Evolutionary conservation across 1,140 invertebrate genomes (phyloP).

Genomic region (Anthonomus grandis): DNA sequence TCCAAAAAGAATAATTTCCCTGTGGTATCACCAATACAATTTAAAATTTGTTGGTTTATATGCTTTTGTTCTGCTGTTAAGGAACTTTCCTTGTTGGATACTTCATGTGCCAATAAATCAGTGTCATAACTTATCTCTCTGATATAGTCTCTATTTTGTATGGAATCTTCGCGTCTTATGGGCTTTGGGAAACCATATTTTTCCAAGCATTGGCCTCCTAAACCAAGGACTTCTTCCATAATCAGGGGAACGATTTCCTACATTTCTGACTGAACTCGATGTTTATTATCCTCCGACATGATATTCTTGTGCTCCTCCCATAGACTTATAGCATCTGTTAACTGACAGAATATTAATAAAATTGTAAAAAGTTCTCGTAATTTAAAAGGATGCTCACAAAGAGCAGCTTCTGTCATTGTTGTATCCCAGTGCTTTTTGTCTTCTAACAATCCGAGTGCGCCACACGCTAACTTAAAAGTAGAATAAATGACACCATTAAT

Average conservation of each 20-base stretch:
- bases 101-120: not conserved
- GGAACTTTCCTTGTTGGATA: not conserved
- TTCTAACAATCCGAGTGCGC: too few species aligned
- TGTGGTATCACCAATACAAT: slow-evolving; percentile 42
- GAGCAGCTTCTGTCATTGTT: too few species aligned
- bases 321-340: slow-evolving; percentile 22
- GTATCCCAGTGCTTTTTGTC: too few species aligned
- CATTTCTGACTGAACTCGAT: slow-evolving; percentile 36
- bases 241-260: slow-evolving; percentile 43
- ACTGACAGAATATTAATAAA: slow-evolving; percentile 28
- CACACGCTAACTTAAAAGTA: too few species aligned
- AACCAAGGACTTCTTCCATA: slow-evolving; percentile 45
- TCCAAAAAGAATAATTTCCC: slow-evolving; percentile 32
- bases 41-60: slow-evolving; percentile 45
- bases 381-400: too few species aligned
- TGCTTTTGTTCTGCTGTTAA: slow-evolving; percentile 27
- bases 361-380: slow-evolving; percentile 50
- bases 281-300: slow-evolving; percentile 45
- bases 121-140: slow-evolving; percentile 1
- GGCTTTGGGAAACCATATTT: slow-evolving; percentile 47
- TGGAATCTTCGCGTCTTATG: slow-evolving; percentile 42
- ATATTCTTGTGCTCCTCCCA: slow-evolving; percentile 46
- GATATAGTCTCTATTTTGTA: slow-evolving; percentile 45
- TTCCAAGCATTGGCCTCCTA: slow-evolving; percentile 38
- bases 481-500: too few species aligned